Evolutionary conservation across 2,113 vertebrate genomes (phyloP).

Genomic region (Trogon surrucura): DNA sequence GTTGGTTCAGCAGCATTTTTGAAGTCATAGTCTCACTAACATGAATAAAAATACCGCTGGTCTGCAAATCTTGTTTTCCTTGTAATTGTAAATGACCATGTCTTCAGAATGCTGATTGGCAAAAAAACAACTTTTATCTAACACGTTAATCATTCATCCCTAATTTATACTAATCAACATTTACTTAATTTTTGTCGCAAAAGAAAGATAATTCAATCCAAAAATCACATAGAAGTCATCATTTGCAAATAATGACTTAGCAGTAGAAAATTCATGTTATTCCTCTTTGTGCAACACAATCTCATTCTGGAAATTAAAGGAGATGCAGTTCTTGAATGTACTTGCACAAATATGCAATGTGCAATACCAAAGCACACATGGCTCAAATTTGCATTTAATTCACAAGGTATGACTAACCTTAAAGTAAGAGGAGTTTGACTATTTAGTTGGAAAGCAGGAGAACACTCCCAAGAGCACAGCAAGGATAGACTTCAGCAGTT

Average conservation of each 20-base stretch:
- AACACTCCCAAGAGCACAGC: background rate
- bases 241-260: background rate
- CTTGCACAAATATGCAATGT: background rate
- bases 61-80: background rate
- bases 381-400: background rate
- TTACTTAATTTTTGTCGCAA: conserved; percentile 8
- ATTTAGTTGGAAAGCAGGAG: background rate
- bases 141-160: background rate
- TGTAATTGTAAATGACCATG: background rate
- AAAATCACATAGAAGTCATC: background rate
- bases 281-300: background rate
- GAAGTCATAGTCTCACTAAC: background rate
- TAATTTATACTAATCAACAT: background rate
- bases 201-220: background rate
- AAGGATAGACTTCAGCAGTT: background rate
- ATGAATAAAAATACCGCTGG: background rate
- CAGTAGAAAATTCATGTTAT: background rate
- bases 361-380: background rate
- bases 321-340: background rate
- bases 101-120: background rate
- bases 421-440: background rate
- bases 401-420: background rate
- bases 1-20: background rate
- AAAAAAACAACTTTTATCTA: background rate
- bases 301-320: background rate